Evolutionary conservation across 2,888 invertebrate genomes (phyloP).

Genomic region (Spialia ferax): DNA sequence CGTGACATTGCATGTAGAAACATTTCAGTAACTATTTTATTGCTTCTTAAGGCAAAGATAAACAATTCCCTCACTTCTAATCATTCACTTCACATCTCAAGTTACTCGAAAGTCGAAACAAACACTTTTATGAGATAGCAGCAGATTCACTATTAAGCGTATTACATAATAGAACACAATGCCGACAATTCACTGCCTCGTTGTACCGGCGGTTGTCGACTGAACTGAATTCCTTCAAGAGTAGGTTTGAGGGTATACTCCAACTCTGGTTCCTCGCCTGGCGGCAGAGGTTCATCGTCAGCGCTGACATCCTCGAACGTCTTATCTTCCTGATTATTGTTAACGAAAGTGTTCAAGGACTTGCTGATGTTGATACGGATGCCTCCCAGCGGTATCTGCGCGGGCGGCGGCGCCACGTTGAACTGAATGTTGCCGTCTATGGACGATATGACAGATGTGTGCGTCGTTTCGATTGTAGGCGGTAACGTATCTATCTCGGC

Average conservation of each 20-base stretch:
- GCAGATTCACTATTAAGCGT: background rate
- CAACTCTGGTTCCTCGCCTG: constrained; percentile 84
- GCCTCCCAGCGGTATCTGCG: constrained; percentile 78
- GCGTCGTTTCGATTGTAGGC: constrained; percentile 80
- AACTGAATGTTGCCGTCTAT: constrained; percentile 93
- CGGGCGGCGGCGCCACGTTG: constrained; percentile 77
- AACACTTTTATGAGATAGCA: background rate
- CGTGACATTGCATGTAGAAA: background rate
- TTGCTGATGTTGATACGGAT: constrained; percentile 95
- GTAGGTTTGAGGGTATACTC: constrained; percentile 88
- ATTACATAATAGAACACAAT: constrained; percentile 94
- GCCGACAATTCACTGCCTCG: constrained; percentile 94
- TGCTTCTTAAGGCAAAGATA: background rate
- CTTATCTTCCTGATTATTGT: constrained; percentile 55
- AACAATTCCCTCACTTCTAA: background rate
- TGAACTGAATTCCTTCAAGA: constrained; percentile 88
- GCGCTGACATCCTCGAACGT: constrained; percentile 67
- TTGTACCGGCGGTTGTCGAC: constrained; percentile 89
- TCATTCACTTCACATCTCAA: background rate
- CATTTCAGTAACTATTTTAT: background rate
- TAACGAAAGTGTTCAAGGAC: constrained; percentile 76
- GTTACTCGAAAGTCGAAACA: background rate
- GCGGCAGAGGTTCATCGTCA: constrained; percentile 85
- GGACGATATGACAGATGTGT: constrained; percentile 87
- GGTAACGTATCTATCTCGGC: constrained; percentile 68